Evolutionary conservation across 2,113 vertebrate genomes (phyloP).

Genomic region (Apteryx owenii): DNA sequence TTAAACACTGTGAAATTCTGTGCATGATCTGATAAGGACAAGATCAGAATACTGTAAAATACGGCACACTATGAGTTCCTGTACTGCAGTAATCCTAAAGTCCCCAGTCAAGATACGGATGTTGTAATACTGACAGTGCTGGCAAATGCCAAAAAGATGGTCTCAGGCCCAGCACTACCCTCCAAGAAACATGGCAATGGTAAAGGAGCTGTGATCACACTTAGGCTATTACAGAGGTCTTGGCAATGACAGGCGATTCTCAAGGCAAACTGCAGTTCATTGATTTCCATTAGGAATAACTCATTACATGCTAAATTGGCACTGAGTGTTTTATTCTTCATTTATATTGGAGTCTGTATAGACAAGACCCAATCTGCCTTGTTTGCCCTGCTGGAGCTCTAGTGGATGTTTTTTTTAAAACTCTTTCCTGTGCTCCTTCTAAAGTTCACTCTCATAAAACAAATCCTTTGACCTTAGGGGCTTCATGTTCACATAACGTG

Average conservation of each 20-base stretch:
- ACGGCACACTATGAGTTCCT: not conserved
- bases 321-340: not conserved
- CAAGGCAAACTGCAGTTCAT: conserved; percentile 26
- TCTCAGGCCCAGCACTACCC: not conserved
- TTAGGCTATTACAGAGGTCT: not conserved
- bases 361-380: not conserved
- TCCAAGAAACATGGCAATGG: not conserved
- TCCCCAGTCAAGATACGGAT: not conserved
- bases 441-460: not conserved
- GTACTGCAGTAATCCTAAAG: not conserved
- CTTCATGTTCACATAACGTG: not conserved
- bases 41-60: not conserved
- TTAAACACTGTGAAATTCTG: conserved; percentile 2
- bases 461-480: conserved; percentile 3
- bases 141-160: conserved; percentile 14
- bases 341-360: not conserved
- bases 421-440: not conserved
- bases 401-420: not conserved
- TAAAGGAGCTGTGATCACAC: not conserved
- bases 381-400: not conserved
- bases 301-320: conserved; percentile 8
- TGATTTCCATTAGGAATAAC: conserved; percentile 23
- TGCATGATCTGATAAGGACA: not conserved
- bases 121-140: not conserved
- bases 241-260: conserved; percentile 34